Base-by-base conservation (phyloP, 2,888 invertebrate species). In the Leucophenga montana region DNA sequence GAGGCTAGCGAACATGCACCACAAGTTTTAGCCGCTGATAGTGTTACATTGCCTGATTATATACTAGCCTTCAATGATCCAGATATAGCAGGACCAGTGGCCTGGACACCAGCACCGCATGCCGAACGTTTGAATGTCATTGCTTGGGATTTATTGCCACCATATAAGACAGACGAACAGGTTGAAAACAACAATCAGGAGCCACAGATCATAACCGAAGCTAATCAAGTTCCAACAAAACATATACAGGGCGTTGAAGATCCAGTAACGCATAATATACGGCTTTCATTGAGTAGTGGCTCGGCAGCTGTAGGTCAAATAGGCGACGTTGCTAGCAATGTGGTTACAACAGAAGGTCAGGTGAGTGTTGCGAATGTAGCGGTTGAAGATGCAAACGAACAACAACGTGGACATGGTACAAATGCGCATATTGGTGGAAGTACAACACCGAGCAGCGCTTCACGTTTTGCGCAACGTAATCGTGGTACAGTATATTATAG, bases 121-220 rank as follows among this genome's bases (percentile, higher is more conserved):
- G 77, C 72, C 0, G 72, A 75, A 0, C 77, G 79, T 0, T 73
- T 86, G 0, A 86, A 82, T 33, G 80, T 87, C 1, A 78, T 87
- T n/a, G 88, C 87, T 18, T 87, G 88, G 88, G 87, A 87, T 71
- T 75, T 87, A 39, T 20, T 87, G 74, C 88, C 87, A 1, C 87
- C 82, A 1, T 57, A 74, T 1, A 70, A 73, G 18, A 53, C 48
- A 6, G 64, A 27, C 3, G 33, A 20, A n/a, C n/a, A n/a, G n/a
- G n/a, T n/a, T 39, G 13, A 50, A n/a, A n/a, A 50, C 16, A 6
- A 14, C 16, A n/a, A 3, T 3, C 11, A 50, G 3, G 85, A 85
- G 14, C 73, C 82, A 4, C 53, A 57, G 4, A 82, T 84, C 50
- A 78, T 79, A 16, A 80, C 85, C 5, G 72, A 76, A 3, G 79